A percentile compares a stretch with the other conserved stretches of the same genome.
These are phyloP conservation scores for Luscinia megarhynchos DNA, from an alignment of 2,797 vertebrate species.

Conservation along the genomic window DNA sequence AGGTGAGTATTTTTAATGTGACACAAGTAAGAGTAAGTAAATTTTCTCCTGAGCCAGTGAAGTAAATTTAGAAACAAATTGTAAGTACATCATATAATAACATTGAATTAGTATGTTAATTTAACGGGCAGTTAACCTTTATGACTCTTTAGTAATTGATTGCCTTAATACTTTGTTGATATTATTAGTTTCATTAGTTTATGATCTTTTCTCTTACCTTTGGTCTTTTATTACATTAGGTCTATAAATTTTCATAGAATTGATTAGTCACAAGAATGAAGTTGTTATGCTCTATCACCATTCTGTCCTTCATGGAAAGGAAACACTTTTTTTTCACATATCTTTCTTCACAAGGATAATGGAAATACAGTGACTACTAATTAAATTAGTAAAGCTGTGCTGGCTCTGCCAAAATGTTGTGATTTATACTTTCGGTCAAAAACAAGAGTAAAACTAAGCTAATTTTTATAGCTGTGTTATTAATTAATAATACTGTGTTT, in stretches of 20 bases:
- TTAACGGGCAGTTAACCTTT: conserved; percentile 63
- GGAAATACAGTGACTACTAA: background rate
- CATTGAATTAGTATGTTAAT: conserved; percentile 57
- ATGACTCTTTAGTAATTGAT: conserved; percentile 49
- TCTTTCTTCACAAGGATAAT: conserved; percentile 10
- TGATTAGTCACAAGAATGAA: conserved; percentile 47
- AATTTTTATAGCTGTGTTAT: background rate
- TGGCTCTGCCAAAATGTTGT: background rate
- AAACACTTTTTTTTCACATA: background rate
- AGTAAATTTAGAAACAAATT: conserved; percentile 40
- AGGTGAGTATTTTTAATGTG: background rate
- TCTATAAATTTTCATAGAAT: conserved; percentile 48
- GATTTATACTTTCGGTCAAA: conserved; percentile 6
- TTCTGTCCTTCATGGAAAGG: background rate
- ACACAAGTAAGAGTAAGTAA: background rate
- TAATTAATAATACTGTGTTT: background rate
- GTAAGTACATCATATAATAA: conserved; percentile 28
- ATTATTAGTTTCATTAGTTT: conserved; percentile 60
- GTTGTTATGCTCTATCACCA: background rate
- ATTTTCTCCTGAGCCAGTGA: conserved; percentile 11
- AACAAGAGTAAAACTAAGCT: background rate
- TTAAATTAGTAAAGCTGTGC: conserved; percentile 23
- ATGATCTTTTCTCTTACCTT: conserved; percentile 39
- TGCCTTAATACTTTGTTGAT: conserved; percentile 53
- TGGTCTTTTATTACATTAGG: conserved; percentile 47